phyloP scores from a whole-genome alignment of 37 sponge, comb jelly and placozoan genomes.

The Diacarnus erythraeanus region DNA sequence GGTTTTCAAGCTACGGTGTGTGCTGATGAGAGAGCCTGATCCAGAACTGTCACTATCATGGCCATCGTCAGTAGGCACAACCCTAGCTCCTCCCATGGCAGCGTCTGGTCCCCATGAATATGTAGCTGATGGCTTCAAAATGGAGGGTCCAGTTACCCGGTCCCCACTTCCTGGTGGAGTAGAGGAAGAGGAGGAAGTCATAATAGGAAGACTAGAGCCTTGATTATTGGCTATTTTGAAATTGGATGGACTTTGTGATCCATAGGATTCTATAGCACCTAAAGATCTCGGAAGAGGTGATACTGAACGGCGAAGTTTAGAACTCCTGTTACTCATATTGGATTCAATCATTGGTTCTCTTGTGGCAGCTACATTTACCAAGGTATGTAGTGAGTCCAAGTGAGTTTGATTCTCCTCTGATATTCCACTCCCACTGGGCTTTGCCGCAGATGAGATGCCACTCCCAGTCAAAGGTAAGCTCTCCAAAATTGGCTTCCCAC shows the following conservation, averaged over 20 bases:
- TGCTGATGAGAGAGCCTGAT: constrained; percentile 52
- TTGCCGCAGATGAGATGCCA: neutral
- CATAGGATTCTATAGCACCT: neutral
- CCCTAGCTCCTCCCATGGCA: neutral
- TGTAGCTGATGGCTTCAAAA: constrained; percentile 2
- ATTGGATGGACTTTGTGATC: constrained; percentile 20
- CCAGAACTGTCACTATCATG: constrained; percentile 85
- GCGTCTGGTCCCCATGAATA: neutral
- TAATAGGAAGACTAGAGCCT: neutral
- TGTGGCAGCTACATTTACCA: constrained; percentile 40
- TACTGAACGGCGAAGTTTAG: neutral
- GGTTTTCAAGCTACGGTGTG: neutral
- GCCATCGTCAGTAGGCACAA: constrained; percentile 9
- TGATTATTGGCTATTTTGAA: neutral
- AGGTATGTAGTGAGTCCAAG: constrained; percentile 4
- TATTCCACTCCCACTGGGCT: neutral
- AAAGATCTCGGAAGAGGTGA: constrained; percentile 14
- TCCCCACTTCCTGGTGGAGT: neutral
- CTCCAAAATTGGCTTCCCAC: neutral
- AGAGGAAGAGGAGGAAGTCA: neutral
- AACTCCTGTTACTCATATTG: neutral
- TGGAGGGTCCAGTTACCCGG: neutral
- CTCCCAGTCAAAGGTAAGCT: neutral
- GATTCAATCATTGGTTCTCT: constrained; percentile 14
- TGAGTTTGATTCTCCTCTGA: neutral